These are phyloP conservation scores for Ecliptopera silaceata DNA, from an alignment of 2,888 invertebrate genomes.

Conservation along the genomic window DNA sequence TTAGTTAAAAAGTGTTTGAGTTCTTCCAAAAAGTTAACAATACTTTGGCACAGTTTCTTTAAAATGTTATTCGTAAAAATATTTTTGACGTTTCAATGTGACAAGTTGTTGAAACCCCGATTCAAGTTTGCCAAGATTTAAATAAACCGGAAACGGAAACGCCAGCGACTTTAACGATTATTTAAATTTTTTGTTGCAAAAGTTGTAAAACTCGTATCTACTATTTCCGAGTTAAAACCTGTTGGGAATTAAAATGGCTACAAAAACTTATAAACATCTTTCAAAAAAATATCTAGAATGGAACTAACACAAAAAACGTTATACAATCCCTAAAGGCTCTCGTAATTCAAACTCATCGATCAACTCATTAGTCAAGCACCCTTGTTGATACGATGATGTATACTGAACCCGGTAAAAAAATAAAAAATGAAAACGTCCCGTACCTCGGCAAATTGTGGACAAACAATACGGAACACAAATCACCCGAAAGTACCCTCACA, in stretches of 20 bases:
- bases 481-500: conserved; percentile 32
- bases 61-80: background rate
- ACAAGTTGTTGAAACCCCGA: conserved; percentile 2
- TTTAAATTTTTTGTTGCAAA: background rate
- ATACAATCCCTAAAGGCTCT: background rate
- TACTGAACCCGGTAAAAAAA: conserved; percentile 9
- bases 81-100: background rate
- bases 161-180: background rate
- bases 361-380: conserved; percentile 16
- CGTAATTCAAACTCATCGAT: conserved; percentile 18
- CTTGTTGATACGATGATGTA: conserved; percentile 11
- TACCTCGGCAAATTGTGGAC: conserved; percentile 28
- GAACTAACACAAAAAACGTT: too few relatives aligned
- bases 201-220: background rate
- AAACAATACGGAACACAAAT: conserved; percentile 38
- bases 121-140: conserved; percentile 1
- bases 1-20: too few relatives aligned
- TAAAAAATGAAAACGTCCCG: conserved; percentile 20
- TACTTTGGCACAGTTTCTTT: background rate
- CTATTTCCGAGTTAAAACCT: background rate
- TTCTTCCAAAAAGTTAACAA: background rate
- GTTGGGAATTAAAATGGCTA: background rate
- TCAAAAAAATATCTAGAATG: too few relatives aligned
- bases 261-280: too few relatives aligned
- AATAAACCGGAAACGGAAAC: background rate